Evolutionary conservation across 2,113 vertebrate species (phyloP).

Genomic region (Archocentrus centrarchus): DNA sequence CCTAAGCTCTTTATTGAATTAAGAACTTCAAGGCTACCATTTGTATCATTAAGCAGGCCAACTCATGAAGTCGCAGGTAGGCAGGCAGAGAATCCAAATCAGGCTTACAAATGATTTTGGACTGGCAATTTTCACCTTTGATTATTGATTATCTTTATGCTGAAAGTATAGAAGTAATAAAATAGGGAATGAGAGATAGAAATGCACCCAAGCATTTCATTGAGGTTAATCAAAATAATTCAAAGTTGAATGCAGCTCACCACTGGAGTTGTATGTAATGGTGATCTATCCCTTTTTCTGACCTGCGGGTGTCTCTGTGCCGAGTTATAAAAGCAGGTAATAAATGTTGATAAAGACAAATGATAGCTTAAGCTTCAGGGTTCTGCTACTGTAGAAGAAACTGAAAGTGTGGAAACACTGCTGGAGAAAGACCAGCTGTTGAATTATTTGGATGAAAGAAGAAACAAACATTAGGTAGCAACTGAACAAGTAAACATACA

Average conservation of each 20-base stretch:
- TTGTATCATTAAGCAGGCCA: not conserved
- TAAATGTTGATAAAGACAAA: too few species aligned
- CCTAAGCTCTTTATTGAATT: constrained; percentile 26
- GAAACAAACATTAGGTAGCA: not conserved
- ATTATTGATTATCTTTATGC: not conserved
- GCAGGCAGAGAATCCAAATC: not conserved
- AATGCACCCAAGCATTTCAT: not conserved
- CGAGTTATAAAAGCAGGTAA: too few species aligned
- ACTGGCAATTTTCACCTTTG: not conserved
- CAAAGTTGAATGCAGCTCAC: too few species aligned
- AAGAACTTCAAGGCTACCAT: not conserved
- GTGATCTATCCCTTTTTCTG: too few species aligned
- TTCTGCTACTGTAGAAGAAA: too few species aligned
- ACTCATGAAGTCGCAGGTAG: not conserved
- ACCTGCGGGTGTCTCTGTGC: too few species aligned
- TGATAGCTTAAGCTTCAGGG: too few species aligned
- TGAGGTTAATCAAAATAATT: too few species aligned
- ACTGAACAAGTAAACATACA: rapidly evolving
- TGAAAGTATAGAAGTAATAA: not conserved
- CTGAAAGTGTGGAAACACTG: too few species aligned
- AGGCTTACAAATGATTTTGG: not conserved
- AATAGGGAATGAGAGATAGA: not conserved
- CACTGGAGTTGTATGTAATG: too few species aligned
- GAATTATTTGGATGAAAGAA: too few species aligned
- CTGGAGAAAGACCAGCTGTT: too few species aligned